Evolutionary conservation across 2,797 vertebrate species (phyloP).

Genomic region (Saguinus oedipus): DNA sequence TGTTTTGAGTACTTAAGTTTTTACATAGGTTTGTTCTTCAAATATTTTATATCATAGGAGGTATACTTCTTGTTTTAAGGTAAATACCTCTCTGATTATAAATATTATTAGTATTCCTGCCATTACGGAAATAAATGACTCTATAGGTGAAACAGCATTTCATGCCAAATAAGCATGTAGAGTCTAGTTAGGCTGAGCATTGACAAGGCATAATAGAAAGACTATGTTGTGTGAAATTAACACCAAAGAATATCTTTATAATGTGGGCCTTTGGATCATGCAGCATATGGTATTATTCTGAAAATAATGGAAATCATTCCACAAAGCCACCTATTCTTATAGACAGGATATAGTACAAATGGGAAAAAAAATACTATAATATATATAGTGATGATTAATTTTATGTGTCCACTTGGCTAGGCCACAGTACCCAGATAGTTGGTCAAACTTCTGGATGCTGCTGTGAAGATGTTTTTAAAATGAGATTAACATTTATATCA

Average conservation of each 20-base stretch:
- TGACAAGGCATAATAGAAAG: accelerated
- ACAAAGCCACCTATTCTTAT: background rate
- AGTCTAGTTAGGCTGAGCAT: background rate
- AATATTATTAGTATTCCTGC: constrained; percentile 70
- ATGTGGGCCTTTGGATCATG: background rate
- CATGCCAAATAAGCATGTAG: background rate
- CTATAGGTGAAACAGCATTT: constrained; percentile 66
- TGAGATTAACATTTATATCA: background rate
- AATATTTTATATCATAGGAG: constrained; percentile 73
- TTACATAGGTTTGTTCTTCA: constrained; percentile 66
- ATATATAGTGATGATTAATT: background rate
- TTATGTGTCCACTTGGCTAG: background rate
- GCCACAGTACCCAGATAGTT: background rate
- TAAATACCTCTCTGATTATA: constrained; percentile 76
- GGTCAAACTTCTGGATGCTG: background rate
- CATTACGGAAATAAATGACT: background rate
- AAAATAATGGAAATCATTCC: constrained; percentile 75
- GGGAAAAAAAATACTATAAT: constrained; percentile 41
- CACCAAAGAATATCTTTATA: accelerated
- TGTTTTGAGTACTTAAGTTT: constrained; percentile 77
- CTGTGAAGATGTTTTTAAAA: background rate
- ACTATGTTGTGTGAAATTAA: background rate
- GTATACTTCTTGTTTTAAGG: constrained; percentile 63
- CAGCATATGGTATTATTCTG: accelerated
- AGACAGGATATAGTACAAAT: constrained; percentile 76